Evolutionary conservation across 2,888 invertebrate species (phyloP).

Genomic region (Hypolimnas misippus): DNA sequence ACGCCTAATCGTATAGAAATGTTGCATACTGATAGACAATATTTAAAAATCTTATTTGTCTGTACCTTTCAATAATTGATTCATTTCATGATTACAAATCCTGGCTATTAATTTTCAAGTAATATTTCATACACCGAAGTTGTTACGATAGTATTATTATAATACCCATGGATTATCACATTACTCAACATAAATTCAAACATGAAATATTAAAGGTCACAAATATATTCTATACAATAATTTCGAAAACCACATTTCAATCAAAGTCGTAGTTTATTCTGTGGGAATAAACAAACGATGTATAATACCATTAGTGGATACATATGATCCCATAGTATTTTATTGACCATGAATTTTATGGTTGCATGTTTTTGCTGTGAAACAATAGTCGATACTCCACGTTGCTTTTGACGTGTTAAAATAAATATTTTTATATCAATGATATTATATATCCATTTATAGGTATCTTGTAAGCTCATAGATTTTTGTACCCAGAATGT

Average conservation of each 20-base stretch:
- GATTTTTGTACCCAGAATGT: no score
- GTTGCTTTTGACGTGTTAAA: neutral
- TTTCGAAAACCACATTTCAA: slow-evolving; percentile 15
- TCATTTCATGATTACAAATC: no score
- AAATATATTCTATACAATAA: neutral
- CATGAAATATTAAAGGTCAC: neutral
- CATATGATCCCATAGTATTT: slow-evolving; percentile 24
- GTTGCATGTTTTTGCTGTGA: slow-evolving; percentile 18
- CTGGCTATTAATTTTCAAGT: no score
- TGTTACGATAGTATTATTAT: no score
- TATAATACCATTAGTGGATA: slow-evolving; percentile 16
- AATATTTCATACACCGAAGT: no score
- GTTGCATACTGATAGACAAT: no score
- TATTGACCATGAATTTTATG: slow-evolving; percentile 35
- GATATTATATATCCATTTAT: neutral
- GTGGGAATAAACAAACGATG: slow-evolving; percentile 17
- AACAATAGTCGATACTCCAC: neutral
- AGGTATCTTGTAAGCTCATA: no score
- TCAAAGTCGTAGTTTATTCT: slow-evolving; percentile 12
- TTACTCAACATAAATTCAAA: neutral
- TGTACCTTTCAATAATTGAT: no score
- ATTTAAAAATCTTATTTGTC: no score
- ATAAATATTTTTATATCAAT: slow-evolving; percentile 13
- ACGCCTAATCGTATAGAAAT: no score
- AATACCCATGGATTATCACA: no score